A percentile compares a stretch with the other conserved stretches of the same genome.
Evolutionary conservation across 2,797 vertebrate species (phyloP).

Genomic region (Falco rusticolus): DNA sequence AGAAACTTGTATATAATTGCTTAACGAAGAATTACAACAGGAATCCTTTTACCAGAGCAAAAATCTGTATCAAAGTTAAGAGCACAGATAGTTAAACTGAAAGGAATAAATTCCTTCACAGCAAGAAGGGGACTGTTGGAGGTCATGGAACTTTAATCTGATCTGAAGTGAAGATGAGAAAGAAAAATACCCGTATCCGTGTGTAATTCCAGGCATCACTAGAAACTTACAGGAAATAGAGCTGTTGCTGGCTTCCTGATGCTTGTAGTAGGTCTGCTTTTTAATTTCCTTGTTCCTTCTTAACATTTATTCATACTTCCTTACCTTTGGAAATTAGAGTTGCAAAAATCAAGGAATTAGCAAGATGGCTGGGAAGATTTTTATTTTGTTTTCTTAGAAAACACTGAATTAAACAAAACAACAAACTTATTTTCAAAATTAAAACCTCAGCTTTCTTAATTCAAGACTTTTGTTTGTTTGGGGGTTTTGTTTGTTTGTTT

Average conservation of each 20-base stretch:
- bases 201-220: neutral
- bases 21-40: neutral
- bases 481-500: neutral
- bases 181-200: neutral
- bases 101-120: neutral
- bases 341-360: neutral
- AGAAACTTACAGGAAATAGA: neutral
- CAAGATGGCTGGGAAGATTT: neutral
- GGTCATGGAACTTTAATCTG: neutral
- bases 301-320: neutral
- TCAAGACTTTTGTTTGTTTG: neutral
- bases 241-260: neutral
- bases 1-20: neutral
- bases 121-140: neutral
- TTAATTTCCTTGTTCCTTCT: neutral
- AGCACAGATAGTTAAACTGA: neutral
- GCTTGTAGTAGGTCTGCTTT: neutral
- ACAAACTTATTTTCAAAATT: neutral
- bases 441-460: neutral
- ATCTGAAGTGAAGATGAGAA: neutral
- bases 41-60: neutral
- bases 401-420: neutral
- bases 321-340: neutral
- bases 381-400: neutral
- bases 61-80: neutral